Evolutionary conservation across 1,140 invertebrate species (phyloP), one percentile per base, ranked within the genome.

Genomic region (Philotrypesis tridentata): DNA sequence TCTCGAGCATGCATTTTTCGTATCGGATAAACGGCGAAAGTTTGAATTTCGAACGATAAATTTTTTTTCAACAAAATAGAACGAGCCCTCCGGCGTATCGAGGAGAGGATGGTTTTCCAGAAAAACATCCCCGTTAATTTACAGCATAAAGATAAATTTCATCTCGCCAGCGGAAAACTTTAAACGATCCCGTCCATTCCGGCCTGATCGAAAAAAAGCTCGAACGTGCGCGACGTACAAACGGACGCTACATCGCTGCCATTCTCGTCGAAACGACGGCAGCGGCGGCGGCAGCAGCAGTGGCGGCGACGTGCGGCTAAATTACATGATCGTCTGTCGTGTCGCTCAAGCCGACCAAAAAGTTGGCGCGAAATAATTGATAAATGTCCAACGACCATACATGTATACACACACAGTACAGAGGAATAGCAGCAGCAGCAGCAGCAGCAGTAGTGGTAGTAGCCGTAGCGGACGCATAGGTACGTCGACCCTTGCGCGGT

Each of bases 321-420:
- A 88, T 89, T 88, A 87, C 87, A 88, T 86, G 86, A 89, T 88
- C 87, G 87, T 85, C 86, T 86, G 86, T 86, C 85, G 86, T 87
- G 87, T 87, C 80, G 74, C 25, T 70, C 82, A 71, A 27, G 75
- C 72, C 63, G 81, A 84, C 78, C 72, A 87, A 88, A 89, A 89
- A 88, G 85, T 88, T 87, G 87, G 86, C 84, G 85, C 82, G 84
- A 88, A 88, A 89, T 88, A 88, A 89, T 88, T 89, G 88, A 89
- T 89, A 89, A 89, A 89, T 89, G 88, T 89, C 82, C 84, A 76
- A 68, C 73, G 76, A 80, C 79, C 82, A 85, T 76, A 82, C 77
- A 75, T 68, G 33, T 68, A 68, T 68, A 68, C 33, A 31, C 6
- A 31, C 25, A 43, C 12, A 43, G n/a, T n/a, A n/a, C n/a, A n/a